Conservation (phyloP, 2,888 invertebrate species). For the Pecten maximus region DNA sequence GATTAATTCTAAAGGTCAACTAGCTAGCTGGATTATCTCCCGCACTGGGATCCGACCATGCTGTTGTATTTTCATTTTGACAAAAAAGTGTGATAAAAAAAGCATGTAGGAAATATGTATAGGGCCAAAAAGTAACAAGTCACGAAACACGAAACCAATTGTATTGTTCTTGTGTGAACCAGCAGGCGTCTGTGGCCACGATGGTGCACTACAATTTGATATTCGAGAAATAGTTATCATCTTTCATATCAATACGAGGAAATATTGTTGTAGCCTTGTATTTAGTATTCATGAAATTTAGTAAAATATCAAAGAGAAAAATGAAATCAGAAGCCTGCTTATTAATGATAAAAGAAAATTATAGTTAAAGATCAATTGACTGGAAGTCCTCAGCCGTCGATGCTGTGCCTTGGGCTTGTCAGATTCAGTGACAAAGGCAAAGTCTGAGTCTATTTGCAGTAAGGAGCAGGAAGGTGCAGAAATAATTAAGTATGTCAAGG, state of each 20-base stretch:
- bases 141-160: neutral
- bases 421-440: neutral
- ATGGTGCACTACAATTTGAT: neutral
- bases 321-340: neutral
- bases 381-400: neutral
- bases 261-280: neutral
- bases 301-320: neutral
- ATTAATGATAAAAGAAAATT: neutral
- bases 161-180: neutral
- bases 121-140: neutral
- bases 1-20: neutral
- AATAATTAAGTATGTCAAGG: neutral
- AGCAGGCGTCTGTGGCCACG: neutral
- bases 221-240: neutral
- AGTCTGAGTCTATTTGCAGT: neutral
- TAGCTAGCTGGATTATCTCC: neutral
- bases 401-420: neutral
- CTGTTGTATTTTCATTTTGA: neutral
- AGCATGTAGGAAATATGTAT: neutral
- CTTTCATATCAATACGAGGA: neutral
- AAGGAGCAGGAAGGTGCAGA: neutral
- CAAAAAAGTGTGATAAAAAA: neutral
- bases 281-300: neutral
- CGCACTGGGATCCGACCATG: neutral
- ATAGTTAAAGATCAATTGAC: neutral